phyloP scores from a whole-genome alignment of 23 tunicate species.

The Trididemnum miniatum region DNA sequence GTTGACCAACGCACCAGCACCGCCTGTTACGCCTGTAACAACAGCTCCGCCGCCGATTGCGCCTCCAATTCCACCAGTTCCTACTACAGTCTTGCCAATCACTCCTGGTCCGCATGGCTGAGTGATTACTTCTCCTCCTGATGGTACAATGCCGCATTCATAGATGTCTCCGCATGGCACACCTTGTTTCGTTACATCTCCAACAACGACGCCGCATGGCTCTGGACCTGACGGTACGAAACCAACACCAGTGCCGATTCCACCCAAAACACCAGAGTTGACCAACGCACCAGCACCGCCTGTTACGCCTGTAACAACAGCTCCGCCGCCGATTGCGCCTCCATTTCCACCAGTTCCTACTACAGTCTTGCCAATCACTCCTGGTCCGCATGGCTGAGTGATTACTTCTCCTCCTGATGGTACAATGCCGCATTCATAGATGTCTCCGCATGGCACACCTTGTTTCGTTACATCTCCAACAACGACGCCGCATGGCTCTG shows the following conservation, averaged over 20 bases:
- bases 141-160: not conserved
- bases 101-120: constrained; percentile 2
- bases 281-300: not conserved
- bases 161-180: constrained; percentile 1
- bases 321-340: constrained; percentile 1
- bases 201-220: constrained; percentile 2
- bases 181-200: not conserved
- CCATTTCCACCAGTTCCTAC: not conserved
- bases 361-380: constrained; percentile 3
- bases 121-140: not conserved
- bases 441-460: not conserved
- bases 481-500: not conserved
- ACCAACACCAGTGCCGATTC: not conserved
- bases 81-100: not conserved
- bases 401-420: not conserved
- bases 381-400: constrained; percentile 7
- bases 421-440: not conserved
- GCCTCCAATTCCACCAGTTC: not conserved
- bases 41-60: not conserved
- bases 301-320: constrained; percentile 11
- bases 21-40: not conserved
- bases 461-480: not conserved
- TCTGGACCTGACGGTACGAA: not conserved
- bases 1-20: not conserved
- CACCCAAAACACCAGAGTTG: constrained; percentile 9